phyloP scores from a whole-genome alignment of 2,888 invertebrate species.

The Phortica magna region DNA sequence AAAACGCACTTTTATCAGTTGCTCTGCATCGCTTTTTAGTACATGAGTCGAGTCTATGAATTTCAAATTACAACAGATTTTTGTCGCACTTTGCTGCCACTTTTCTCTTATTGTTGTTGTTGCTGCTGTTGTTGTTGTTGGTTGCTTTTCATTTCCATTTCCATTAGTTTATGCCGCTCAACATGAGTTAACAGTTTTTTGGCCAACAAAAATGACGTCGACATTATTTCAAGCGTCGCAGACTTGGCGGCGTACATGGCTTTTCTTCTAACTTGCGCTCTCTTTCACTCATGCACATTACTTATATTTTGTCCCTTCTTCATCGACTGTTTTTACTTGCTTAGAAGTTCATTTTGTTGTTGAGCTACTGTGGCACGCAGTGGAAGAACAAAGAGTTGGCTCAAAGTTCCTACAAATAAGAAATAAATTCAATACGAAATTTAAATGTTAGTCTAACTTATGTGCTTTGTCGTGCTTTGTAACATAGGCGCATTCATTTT shows the following conservation, averaged over 20 bases:
- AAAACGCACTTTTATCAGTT: conserved; percentile 58
- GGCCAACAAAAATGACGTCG: conserved; percentile 31
- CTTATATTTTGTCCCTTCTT: no score
- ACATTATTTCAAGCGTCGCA: conserved; percentile 62
- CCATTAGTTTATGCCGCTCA: neutral
- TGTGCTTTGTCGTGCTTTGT: no score
- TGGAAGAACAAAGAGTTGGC: no score
- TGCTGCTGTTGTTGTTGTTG: conserved; percentile 14
- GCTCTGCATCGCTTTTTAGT: conserved; percentile 62
- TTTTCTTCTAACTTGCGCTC: conserved; percentile 45
- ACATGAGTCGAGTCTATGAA: conserved; percentile 54
- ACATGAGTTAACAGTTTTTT: conserved; percentile 32
- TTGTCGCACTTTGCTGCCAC: conserved; percentile 29
- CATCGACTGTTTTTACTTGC: no score
- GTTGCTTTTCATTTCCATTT: neutral
- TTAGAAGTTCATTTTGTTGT: no score
- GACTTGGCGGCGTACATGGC: conserved; percentile 48
- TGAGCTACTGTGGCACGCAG: no score
- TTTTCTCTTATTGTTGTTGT: conserved; percentile 29
- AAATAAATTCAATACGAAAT: no score
- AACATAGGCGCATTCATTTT: no score
- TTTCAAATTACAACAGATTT: conserved; percentile 52
- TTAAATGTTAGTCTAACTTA: no score
- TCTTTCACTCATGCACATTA: neutral
- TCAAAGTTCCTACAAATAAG: no score